phyloP scores from a whole-genome alignment of 2,797 vertebrate species.

The Tapera naevia region DNA sequence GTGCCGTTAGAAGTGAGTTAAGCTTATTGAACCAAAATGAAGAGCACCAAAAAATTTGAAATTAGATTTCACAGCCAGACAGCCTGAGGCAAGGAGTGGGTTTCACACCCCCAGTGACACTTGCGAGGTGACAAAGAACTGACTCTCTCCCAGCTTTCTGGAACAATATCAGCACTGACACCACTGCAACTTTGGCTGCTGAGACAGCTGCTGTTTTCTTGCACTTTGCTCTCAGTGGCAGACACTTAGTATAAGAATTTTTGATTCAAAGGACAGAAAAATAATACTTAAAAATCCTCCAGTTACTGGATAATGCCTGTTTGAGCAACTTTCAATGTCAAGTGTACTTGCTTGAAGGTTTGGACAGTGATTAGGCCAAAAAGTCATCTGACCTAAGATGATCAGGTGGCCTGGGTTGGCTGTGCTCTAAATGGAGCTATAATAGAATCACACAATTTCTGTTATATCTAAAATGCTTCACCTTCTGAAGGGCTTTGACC shows the following conservation, averaged over 20 bases:
- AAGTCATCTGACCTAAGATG: background rate
- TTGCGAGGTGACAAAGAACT: background rate
- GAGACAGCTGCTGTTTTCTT: background rate
- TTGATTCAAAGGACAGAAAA: background rate
- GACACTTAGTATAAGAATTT: background rate
- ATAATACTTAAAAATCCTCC: background rate
- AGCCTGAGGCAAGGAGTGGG: background rate
- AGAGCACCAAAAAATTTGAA: background rate
- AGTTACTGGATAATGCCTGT: background rate
- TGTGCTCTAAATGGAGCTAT: background rate
- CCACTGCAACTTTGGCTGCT: background rate
- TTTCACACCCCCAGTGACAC: background rate
- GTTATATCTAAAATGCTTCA: background rate
- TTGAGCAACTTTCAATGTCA: background rate
- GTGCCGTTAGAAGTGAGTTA: background rate
- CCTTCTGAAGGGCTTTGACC: background rate
- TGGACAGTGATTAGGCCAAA: background rate
- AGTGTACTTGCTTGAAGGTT: no score
- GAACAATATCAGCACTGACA: background rate
- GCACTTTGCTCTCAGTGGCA: background rate
- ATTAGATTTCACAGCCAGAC: background rate
- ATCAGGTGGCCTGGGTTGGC: rapidly evolving
- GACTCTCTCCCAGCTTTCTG: background rate
- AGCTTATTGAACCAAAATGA: background rate
- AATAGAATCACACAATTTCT: no score